Conservation (phyloP, 2,888 invertebrate genomes). For the Cataglyphis rosenhaueri region DNA sequence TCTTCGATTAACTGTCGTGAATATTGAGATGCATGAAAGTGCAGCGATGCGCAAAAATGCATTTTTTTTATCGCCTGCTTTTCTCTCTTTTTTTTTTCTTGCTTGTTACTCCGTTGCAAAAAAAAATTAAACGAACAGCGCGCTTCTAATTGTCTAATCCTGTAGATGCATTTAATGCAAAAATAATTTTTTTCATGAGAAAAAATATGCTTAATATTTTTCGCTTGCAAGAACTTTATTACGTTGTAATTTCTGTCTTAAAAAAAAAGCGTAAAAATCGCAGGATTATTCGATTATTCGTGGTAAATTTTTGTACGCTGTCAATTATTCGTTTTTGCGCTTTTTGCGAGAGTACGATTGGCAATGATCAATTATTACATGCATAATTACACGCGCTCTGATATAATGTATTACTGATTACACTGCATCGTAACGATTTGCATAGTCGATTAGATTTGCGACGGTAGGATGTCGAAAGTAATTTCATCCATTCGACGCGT, state of each 20-base stretch:
- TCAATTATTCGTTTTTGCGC: not conserved
- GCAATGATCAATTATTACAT: conserved; percentile 26
- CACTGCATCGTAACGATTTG: not conserved
- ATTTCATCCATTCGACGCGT: conserved; percentile 29
- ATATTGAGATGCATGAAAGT: conserved; percentile 13
- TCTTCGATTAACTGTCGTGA: conserved; percentile 21
- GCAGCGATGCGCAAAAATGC: conserved; percentile 4
- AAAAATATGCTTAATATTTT: not conserved
- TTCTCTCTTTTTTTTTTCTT: conserved; percentile 12
- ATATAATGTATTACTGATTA: not conserved
- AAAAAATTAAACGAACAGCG: not conserved
- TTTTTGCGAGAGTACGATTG: conserved; percentile 7
- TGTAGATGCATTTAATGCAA: not conserved
- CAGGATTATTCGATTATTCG: not conserved
- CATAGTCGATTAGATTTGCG: conserved; percentile 29
- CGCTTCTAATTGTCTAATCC: conserved; percentile 26
- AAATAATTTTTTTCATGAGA: conserved; percentile 2
- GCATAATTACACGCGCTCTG: conserved; percentile 28
- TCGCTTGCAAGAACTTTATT: not conserved
- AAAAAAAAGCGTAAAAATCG: not conserved
- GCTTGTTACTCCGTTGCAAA: not conserved
- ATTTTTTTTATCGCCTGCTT: conserved; percentile 12
- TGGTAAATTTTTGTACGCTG: not conserved
- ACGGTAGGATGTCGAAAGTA: conserved; percentile 19
- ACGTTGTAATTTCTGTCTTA: not conserved